Evolutionary conservation across 2,888 invertebrate genomes (phyloP), one percentile per base, ranked within the genome.

Genomic region (Stomorhina lunata): DNA sequence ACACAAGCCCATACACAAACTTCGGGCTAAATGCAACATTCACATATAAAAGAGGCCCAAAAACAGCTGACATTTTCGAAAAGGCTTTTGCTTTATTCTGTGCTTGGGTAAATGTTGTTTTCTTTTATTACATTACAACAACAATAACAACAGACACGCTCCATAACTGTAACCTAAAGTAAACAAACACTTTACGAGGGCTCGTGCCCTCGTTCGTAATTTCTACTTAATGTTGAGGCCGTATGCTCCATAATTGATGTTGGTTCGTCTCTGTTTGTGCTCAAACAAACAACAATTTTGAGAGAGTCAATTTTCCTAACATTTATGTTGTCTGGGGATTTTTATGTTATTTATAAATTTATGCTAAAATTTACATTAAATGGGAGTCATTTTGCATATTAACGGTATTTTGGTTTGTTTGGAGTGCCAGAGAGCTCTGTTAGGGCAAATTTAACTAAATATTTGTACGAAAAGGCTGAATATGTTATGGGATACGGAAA

Each of bases 101-200:
- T 61, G 17, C 37, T 53, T 76, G 40, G 63, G 29, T 37, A 71
- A 45, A 59, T 32, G 5, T 7, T 53, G 1, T 17, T 59, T 55
- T 53, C 17, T 55, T 45, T 22, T 53, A 57, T 12, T 37, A 53
- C 32, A 59, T 40, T 69, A 71, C 68, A 77, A 61, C 34, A 63
- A 45, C 43, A 53, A 4, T n/a, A n/a, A n/a, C n/a, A n/a, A n/a
- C n/a, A n/a, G n/a, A n/a, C n/a, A n/a, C n/a, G n/a, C n/a, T 12
- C 9, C 2, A 27, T 69, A 53, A 61, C 61, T 59, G 71, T 76
- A 79, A 82, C 57, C 29, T n/a, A 75, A 73, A 73, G 59, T 73
- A 78, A 79, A 76, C 71, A 82, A 78, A 66, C 65, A 66, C 40
- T 78, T 73, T 75, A 69, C 57, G 65, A 82, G 69, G 75, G 82